Conservation (phyloP, 2,888 invertebrate genomes). For the Parasteatoda lunata region DNA sequence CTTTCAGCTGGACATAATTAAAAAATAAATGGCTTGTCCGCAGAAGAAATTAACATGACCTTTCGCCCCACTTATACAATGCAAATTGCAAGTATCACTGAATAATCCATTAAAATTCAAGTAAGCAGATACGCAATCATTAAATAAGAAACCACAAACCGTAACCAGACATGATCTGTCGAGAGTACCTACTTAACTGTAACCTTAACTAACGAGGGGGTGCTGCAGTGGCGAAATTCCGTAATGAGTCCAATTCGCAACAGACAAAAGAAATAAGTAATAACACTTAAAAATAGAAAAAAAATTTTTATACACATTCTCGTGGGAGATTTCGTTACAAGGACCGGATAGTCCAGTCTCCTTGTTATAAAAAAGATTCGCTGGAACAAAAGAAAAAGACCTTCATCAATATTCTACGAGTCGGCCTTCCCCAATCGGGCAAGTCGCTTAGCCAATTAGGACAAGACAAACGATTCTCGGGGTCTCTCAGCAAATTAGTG, state of each 20-base stretch:
- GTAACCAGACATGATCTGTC: constrained; percentile 15
- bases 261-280: constrained; percentile 29
- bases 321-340: constrained; percentile 45
- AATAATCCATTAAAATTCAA: neutral
- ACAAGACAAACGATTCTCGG: constrained; percentile 63
- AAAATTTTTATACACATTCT: constrained; percentile 41
- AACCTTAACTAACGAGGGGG: constrained; percentile 39
- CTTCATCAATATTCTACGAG: constrained; percentile 56
- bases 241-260: constrained; percentile 41
- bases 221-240: constrained; percentile 8
- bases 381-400: constrained; percentile 30
- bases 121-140: neutral
- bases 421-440: constrained; percentile 27
- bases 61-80: too few species aligned
- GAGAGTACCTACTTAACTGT: constrained; percentile 12
- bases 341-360: constrained; percentile 40
- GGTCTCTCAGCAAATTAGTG: constrained; percentile 56
- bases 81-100: too few species aligned
- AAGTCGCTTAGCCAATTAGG: constrained; percentile 55
- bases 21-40: too few species aligned
- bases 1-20: too few species aligned
- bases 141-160: neutral
- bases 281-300: neutral
- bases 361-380: constrained; percentile 18
- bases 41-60: too few species aligned